Evolutionary conservation across 2,797 vertebrate genomes (phyloP).

Genomic region (Semotilus atromaculatus): DNA sequence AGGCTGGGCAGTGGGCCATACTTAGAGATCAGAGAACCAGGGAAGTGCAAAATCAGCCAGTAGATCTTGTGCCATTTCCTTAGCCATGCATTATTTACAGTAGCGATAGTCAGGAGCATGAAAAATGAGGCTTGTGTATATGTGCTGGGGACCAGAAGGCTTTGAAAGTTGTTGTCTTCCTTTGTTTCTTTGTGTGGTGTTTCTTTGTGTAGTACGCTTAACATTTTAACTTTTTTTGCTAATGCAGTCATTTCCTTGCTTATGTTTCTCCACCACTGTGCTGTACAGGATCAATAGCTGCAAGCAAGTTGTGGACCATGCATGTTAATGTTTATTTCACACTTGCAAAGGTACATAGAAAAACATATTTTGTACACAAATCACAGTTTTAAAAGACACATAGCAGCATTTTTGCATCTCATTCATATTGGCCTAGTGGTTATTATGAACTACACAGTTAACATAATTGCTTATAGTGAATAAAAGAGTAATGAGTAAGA

Average conservation of each 20-base stretch:
- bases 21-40: constrained; percentile 31
- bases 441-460: constrained; percentile 19
- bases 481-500: background rate
- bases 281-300: constrained; percentile 20
- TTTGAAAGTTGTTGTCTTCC: constrained; percentile 23
- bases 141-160: constrained; percentile 19
- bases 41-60: constrained; percentile 51
- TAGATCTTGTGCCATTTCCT: constrained; percentile 54
- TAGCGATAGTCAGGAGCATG: constrained; percentile 49
- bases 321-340: constrained; percentile 83
- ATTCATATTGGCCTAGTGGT: constrained; percentile 46
- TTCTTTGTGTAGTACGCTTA: background rate
- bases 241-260: constrained; percentile 11
- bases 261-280: background rate
- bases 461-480: constrained; percentile 1
- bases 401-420: constrained; percentile 61
- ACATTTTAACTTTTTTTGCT: background rate
- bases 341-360: constrained; percentile 78
- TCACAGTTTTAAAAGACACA: constrained; percentile 67
- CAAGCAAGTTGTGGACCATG: constrained; percentile 72
- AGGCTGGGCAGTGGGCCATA: constrained; percentile 37
- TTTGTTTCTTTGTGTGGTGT: background rate
- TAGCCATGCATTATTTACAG: constrained; percentile 54
- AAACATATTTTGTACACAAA: constrained; percentile 62
- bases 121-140: constrained; percentile 56